Base-by-base conservation (phyloP, 2,797 vertebrate genomes). In the Sebastes iracundus region DNA sequence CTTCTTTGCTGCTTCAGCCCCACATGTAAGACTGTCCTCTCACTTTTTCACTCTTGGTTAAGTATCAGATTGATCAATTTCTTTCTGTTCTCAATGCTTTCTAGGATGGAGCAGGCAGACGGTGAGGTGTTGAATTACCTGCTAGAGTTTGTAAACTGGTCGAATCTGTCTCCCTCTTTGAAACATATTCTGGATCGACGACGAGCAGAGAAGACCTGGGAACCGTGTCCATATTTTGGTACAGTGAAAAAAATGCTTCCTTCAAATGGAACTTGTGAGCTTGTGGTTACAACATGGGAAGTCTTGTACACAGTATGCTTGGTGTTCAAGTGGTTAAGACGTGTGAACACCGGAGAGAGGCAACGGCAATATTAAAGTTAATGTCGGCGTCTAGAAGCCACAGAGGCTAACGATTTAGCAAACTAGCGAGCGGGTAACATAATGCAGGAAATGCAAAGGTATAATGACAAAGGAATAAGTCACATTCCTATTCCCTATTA, bases 61-160 rank as follows among this genome's bases (percentile, higher is more conserved):
- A 25, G 25, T 20, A 11, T 42, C 28, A 25, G 20, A 14, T 20
- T 46, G 6, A 55, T 61, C 14, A 5, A 0, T 77, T 12, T 33
- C 10, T 66, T 12, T 59, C 3, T 70, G 11, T 74, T 28, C 30
- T 71, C 4, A 3, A 1, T 83, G 6, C 4, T 23, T 56, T 73
- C 30, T 2, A 95, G 94, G 88, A 56, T 95, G 81, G 81, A 93
- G 18, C 60, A 88, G 16, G 93, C 90, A 14, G 88, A 93, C 56
- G 59, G 90, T 10, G 82, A 77, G 3, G 91, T 87, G 65, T 42
- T 96, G 77, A 94, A 95, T 87, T 94, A 94, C 86, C 87, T 96
- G 74, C 92, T 96, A 7, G 90, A 94, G 86, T 95, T 95, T 83
- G 82, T 95, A 30, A 94, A 96, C 89, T 95, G 95, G 94, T 94